These are phyloP conservation scores for Zelleria hepariella DNA, from an alignment of 2,888 invertebrate species.

Conservation along the genomic window DNA sequence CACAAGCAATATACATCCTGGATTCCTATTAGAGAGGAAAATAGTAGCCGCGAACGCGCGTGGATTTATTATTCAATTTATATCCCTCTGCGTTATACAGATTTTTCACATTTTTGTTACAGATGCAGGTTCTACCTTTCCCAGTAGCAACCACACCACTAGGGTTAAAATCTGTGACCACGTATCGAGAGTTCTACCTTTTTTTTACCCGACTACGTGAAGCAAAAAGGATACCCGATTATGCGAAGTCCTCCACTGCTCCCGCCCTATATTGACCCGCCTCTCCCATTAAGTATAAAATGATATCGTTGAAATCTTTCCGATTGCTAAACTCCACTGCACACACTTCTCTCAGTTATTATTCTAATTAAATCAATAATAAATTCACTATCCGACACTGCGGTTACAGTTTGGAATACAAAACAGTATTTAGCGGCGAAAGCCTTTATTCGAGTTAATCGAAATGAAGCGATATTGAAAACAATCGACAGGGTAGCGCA, in stretches of 20 bases:
- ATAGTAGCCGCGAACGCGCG: background rate
- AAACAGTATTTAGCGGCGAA: constrained; percentile 26
- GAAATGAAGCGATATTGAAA: constrained; percentile 66
- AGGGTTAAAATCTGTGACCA: too few relatives aligned
- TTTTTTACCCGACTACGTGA: too few relatives aligned
- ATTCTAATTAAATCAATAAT: background rate
- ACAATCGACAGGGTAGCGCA: constrained; percentile 67
- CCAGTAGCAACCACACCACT: too few relatives aligned
- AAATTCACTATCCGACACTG: background rate
- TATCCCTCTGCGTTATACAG: too few relatives aligned
- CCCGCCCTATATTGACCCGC: too few relatives aligned
- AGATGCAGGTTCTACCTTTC: too few relatives aligned
- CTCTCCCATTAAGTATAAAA: too few relatives aligned
- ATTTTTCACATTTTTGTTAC: too few relatives aligned
- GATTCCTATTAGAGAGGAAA: constrained; percentile 49
- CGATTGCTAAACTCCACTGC: background rate
- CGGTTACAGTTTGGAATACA: background rate
- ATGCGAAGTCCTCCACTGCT: too few relatives aligned
- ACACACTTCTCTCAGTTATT: background rate
- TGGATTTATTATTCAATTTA: background rate
- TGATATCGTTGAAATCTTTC: background rate
- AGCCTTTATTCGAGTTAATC: constrained; percentile 63
- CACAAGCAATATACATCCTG: constrained; percentile 58
- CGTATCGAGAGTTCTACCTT: too few relatives aligned
- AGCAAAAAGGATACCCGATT: too few relatives aligned